Base-by-base conservation (phyloP, 1,140 invertebrate species). In the Zaprionus taronus region DNA sequence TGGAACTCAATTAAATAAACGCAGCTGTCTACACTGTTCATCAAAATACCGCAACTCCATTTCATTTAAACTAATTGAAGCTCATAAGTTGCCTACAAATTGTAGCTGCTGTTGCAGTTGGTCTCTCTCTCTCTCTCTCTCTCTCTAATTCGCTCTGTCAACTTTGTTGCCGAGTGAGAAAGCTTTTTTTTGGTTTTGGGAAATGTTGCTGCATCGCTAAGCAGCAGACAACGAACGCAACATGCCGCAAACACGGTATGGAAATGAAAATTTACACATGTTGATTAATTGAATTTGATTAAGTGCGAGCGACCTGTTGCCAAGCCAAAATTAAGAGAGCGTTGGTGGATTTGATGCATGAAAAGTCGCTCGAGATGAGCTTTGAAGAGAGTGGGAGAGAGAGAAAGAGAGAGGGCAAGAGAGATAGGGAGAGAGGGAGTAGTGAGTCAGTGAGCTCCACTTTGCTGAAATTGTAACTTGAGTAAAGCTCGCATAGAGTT, bases 61-160 rank as follows among this genome's bases (percentile, higher is more conserved):
- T 85, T 75, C 64, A 77, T 77, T 83, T 66, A 66, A 83, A 72
- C 81, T 80, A 83, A 83, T 84, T 84, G 73, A 81, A 57, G 34
- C 57, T 69, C 66, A 84, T 78, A 74, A 75, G 58, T 56, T 49
- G 51, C 57, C 49, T 26, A n/a, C 47, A 72, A 47, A 47, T 73
- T 81, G 31, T 51, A 56, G 22, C 34, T 7, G 44, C 24, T 53
- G 31, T 34, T 34, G 31, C 9, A 31, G 28, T 31, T 31, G 28
- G 7, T 9, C 28, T 44, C 41, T 44, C 41, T 17, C 41, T 44
- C 41, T 41, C 15, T 17, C 41, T 44, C 41, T 41, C 5, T 44
- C 41, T n/a, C n/a, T 44, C 41, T n/a, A 4, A 6, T 6, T 44
- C 6, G 15, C 38, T 41, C 38, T 47, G 49, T 58, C 65, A 65